Base-by-base conservation (phyloP, 2,888 invertebrate species). In the Tridacna crocea region DNA sequence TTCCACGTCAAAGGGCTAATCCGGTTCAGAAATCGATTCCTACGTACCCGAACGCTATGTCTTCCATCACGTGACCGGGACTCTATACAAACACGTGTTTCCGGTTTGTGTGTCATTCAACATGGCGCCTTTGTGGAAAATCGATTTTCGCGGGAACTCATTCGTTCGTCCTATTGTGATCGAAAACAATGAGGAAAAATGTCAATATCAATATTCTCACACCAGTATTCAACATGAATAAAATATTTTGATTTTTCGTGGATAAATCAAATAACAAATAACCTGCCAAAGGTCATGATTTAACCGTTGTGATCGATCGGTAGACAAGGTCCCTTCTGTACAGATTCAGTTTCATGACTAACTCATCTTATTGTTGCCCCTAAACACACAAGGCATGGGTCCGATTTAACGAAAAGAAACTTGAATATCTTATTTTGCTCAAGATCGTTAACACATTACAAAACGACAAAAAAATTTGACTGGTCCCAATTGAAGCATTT, bases 1-100 rank as follows among this genome's bases (percentile, higher is more conserved):
- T 86, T 83, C 78, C 75, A 77, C 82, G 80, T 81, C 75, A 86
- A 86, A 86, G 79, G 86, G 83, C 86, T 84, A 86, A 86, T 86
- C 86, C 77, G 26, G 78, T 46, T 65, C 74, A 48, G 46, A 65
- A 77, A 86, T 86, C 86, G 86, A 86, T 86, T 73, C 74, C 79
- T 58, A 24, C 61, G 83, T 80, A 83, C 86, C 78, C 73, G 65
- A 63, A 24, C 79, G 82, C 83, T 78, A 76, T 83, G 75, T 83
- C 82, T 51, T 63, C 72, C 19, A 70, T 84, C 86, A 86, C 86
- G 82, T 86, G 86, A 86, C 79, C 83, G 82, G 78, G 65, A 77
- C 82, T 80, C 82, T 63, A 80, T 80, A 86, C 86, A 86, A 86
- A 86, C 83, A 86, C 83, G 82, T 83, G 82, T 66, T 82, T 86